Conservation (phyloP, 1,140 invertebrate genomes). For the Hetaerina americana region DNA sequence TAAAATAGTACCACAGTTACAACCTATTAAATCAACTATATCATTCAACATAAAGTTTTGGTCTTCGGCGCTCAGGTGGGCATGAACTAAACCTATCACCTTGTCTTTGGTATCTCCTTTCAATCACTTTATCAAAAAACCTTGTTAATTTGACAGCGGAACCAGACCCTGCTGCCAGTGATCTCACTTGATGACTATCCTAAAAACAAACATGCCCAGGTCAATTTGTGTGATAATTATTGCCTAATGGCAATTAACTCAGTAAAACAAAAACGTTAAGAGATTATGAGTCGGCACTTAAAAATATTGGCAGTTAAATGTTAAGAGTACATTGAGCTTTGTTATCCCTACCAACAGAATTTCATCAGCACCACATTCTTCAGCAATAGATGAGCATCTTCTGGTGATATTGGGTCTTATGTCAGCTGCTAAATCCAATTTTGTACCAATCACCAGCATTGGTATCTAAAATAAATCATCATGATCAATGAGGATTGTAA, state of each 20-base stretch:
- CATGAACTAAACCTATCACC: constrained; percentile 12
- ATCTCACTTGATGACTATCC: constrained; percentile 66
- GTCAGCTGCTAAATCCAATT: constrained; percentile 70
- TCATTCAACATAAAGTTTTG: neutral
- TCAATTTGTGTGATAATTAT: constrained; percentile 1
- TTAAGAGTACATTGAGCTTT: neutral
- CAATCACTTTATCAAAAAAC: constrained; percentile 82
- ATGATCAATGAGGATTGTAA: constrained; percentile 10
- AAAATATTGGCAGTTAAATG: constrained; percentile 12
- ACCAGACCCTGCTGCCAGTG: constrained; percentile 79
- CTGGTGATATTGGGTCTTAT: constrained; percentile 45
- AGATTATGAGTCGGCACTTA: no score
- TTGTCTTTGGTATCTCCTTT: constrained; percentile 20
- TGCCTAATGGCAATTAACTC: constrained; percentile 1
- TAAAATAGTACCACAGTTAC: no score
- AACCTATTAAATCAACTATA: no score
- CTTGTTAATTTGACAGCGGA: constrained; percentile 81
- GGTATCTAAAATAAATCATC: constrained; percentile 47
- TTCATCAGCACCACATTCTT: constrained; percentile 88
- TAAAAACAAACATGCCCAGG: no score
- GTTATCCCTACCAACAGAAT: constrained; percentile 58
- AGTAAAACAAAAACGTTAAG: constrained; percentile 13
- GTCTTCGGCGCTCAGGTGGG: neutral
- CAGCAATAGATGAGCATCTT: constrained; percentile 61
- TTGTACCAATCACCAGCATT: constrained; percentile 86